Percentiles rank a stretch among this genome's conserved stretches.
Evolutionary conservation across 2,888 invertebrate species (phyloP).

Genomic region (Aethes cnicana): DNA sequence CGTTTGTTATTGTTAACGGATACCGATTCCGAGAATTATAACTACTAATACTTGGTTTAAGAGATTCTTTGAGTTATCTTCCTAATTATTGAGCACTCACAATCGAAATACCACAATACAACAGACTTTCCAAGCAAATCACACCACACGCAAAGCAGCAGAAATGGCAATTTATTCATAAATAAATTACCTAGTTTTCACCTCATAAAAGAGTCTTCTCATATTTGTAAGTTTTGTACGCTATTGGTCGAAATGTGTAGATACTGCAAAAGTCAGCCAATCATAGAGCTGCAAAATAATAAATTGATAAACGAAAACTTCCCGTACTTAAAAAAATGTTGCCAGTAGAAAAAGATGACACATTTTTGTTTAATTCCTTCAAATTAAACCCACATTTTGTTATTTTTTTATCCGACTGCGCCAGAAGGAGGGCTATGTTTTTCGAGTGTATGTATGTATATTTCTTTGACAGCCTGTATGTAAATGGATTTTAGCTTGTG

Average conservation of each 20-base stretch:
- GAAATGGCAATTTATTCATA: conserved; percentile 62
- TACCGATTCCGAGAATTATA: conserved; percentile 32
- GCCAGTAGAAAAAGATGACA: not conserved
- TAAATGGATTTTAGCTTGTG: too few relatives aligned
- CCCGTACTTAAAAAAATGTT: conserved; percentile 4
- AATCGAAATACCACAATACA: conserved; percentile 36
- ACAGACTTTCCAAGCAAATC: conserved; percentile 39
- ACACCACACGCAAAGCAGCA: conserved; percentile 48
- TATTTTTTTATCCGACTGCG: too few relatives aligned
- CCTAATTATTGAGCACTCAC: conserved; percentile 35
- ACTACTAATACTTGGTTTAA: conserved; percentile 7
- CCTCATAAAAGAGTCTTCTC: not conserved
- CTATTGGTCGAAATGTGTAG: conserved; percentile 3
- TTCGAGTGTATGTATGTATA: too few relatives aligned
- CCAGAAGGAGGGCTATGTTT: too few relatives aligned
- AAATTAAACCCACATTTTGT: not conserved
- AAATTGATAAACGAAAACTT: conserved; percentile 6
- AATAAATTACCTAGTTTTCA: conserved; percentile 41
- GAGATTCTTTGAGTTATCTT: conserved; percentile 5
- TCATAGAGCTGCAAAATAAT: not conserved
- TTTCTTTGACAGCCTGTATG: too few relatives aligned
- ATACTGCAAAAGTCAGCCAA: not conserved
- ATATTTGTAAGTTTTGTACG: not conserved
- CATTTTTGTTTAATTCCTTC: not conserved
- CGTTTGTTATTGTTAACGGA: conserved; percentile 51